Conservation (phyloP, 92 coral and sea anemone genomes). For the Galaxea fascicularis region DNA sequence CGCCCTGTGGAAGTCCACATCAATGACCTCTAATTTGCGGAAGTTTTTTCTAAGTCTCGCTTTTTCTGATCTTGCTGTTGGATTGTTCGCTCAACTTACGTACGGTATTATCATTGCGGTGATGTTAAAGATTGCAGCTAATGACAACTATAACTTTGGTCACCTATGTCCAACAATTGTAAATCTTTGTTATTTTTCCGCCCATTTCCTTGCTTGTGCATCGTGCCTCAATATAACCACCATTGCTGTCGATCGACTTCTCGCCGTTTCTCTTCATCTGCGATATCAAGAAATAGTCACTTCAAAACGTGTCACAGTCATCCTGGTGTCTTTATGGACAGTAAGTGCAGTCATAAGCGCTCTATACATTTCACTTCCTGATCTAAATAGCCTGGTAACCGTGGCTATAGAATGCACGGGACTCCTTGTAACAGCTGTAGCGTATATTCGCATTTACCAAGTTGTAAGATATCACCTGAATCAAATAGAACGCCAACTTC, state of each 20-base stretch:
- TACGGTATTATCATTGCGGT: not conserved
- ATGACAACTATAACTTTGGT: not conserved
- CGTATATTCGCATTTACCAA: not conserved
- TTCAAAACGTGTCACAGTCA: not conserved
- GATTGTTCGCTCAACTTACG: not conserved
- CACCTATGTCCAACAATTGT: not conserved
- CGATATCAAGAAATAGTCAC: slow-evolving; percentile 54
- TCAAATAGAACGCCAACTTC: slow-evolving; percentile 12
- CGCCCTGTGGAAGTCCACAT: slow-evolving; percentile 4
- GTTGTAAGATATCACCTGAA: slow-evolving; percentile 12
- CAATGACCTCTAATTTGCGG: slow-evolving; percentile 13
- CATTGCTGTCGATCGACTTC: slow-evolving; percentile 44
- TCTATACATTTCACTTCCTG: not conserved
- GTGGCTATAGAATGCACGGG: not conserved
- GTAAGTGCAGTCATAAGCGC: not conserved
- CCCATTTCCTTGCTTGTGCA: slow-evolving; percentile 4
- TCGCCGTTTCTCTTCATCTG: slow-evolving; percentile 45
- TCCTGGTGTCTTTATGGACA: slow-evolving; percentile 25
- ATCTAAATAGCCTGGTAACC: not conserved
- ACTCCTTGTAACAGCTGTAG: slow-evolving; percentile 6
- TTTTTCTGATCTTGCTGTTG: slow-evolving; percentile 19
- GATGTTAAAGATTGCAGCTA: not conserved
- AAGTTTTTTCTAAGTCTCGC: no score
- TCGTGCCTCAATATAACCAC: slow-evolving; percentile 16
- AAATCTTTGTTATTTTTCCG: not conserved